Base-by-base conservation (phyloP, 1,140 invertebrate species). In the Oryctes rhinoceros region DNA sequence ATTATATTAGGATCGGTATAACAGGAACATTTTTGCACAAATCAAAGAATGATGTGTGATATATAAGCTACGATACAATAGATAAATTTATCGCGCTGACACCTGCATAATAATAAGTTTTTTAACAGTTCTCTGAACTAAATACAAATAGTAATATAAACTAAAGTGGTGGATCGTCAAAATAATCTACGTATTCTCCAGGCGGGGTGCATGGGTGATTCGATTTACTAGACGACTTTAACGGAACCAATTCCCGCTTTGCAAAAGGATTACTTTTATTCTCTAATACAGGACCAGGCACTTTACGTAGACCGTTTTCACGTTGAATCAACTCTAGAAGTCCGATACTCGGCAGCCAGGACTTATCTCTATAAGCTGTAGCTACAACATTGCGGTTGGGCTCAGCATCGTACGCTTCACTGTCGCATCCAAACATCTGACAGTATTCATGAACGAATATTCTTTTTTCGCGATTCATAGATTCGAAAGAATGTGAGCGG, bases 351-450 rank as follows among this genome's bases (percentile, higher is more conserved):
- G 96, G 96, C 81, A 96, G 87, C 94, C 94, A 96, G 74, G 93
- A 94, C 92, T 95, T 86, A 80, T 87, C 86, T 67, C 83, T 84
- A 83, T 75, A 91, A 47, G 97, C 98, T 24, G 96, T 98, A 6
- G 95, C 97, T 35, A 98, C 96, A 11, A 99, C 94, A 89, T 98
- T 99, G 80, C 96, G 91, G 86, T 98, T 98, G 0, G 97, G 97
- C 87, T 99, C 97, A 39, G 94, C 92, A 89, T 99, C 98, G 86
- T 98, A 98, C 71, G 96, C 96, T 71, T 96, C 93, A 81, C 96
- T 96, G 85, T 97, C 93, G 84, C 96, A 96, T 3, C 97, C 96
- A 90, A 99, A 99, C 86, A 96, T 95, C 85, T 97, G 95, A 81
- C 96, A 97, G 84, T 97, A 92, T 86, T 99, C 97, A 87, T 98